These are phyloP conservation scores for Sebastes oblongus DNA, from an alignment of 2,797 vertebrate species.

Conservation along the genomic window DNA sequence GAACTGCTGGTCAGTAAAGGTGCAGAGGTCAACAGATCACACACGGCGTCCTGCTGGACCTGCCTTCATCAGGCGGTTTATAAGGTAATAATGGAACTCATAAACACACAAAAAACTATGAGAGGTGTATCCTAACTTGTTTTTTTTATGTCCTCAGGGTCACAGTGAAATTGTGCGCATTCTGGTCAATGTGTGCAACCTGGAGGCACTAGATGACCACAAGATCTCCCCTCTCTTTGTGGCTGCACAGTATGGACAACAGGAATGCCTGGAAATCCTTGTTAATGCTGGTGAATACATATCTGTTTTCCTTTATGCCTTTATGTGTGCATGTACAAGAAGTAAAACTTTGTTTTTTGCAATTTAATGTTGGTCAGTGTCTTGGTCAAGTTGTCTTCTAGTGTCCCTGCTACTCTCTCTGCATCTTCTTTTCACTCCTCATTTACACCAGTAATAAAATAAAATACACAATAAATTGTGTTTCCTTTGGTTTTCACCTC, in stretches of 20 bases:
- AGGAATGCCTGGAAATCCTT: slow-evolving; percentile 80
- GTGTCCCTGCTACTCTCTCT: neutral
- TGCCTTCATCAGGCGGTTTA: slow-evolving; percentile 93
- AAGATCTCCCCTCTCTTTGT: slow-evolving; percentile 87
- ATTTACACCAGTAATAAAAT: neutral
- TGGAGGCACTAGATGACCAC: slow-evolving; percentile 86
- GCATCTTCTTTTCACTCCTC: neutral
- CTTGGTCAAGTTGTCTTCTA: neutral
- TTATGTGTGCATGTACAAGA: neutral
- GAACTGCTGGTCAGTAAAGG: slow-evolving; percentile 83
- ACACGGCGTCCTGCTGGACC: slow-evolving; percentile 93
- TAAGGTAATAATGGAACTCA: slow-evolving; percentile 80
- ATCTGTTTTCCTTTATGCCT: neutral
- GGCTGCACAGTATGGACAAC: slow-evolving; percentile 88
- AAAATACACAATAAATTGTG: neutral
- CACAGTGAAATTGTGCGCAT: slow-evolving; percentile 78
- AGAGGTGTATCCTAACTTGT: neutral
- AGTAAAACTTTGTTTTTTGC: neutral
- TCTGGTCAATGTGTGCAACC: slow-evolving; percentile 72
- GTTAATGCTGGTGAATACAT: slow-evolving; percentile 73
- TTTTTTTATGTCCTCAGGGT: slow-evolving; percentile 63
- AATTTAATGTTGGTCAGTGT: neutral
- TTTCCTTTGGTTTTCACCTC: neutral
- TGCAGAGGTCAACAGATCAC: slow-evolving; percentile 85
- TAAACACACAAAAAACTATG: neutral